Percentiles rank a stretch among this genome's conserved stretches.
Conservation (phyloP, 2,113 vertebrate species). For the Cisticola juncidis region DNA sequence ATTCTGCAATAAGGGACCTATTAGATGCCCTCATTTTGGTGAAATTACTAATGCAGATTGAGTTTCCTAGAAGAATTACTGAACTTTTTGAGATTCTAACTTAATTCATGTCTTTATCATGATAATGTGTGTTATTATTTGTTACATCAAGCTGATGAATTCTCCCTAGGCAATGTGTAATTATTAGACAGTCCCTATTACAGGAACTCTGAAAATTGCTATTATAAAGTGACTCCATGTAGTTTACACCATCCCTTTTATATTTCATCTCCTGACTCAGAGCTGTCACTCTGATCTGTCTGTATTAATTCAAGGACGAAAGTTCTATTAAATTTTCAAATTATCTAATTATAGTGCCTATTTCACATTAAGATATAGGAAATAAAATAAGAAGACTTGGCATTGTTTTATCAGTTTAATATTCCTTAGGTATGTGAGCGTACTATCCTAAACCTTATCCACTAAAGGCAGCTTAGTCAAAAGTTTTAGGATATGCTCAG, state of each 20-base stretch:
- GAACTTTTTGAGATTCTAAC: conserved; percentile 54
- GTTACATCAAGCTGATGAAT: conserved; percentile 60
- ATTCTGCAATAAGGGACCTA: conserved; percentile 28
- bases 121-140: conserved; percentile 67
- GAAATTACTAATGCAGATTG: conserved; percentile 61
- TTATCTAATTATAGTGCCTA: conserved; percentile 44
- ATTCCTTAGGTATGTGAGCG: background rate
- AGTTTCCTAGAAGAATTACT: conserved; percentile 46
- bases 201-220: conserved; percentile 54
- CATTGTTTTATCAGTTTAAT: conserved; percentile 24
- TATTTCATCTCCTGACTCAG: background rate
- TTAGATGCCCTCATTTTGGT: conserved; percentile 50
- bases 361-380: conserved; percentile 49
- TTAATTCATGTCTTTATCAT: conserved; percentile 57
- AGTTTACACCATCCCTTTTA: background rate
- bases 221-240: conserved; percentile 11
- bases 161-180: conserved; percentile 57
- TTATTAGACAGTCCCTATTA: conserved; percentile 67
- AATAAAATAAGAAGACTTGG: conserved; percentile 35
- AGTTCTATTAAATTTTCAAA: conserved; percentile 68
- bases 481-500: background rate
- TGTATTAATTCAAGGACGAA: conserved; percentile 51
- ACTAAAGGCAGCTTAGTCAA: background rate
- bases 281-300: conserved; percentile 24
- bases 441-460: background rate